Evolutionary conservation across 2,797 vertebrate genomes (phyloP).

Genomic region (Yasuhikotakia modesta): DNA sequence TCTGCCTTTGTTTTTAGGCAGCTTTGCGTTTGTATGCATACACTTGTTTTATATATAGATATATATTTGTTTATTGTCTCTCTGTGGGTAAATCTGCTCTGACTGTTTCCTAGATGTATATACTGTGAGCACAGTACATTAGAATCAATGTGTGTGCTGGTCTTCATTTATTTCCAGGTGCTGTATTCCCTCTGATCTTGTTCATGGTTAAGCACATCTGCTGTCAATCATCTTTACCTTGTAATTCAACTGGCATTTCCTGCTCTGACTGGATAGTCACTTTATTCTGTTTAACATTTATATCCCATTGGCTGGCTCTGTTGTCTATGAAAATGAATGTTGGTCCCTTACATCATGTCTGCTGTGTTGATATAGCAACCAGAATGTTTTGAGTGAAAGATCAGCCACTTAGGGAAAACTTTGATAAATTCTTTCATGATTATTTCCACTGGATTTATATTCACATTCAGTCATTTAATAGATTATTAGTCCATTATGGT

Average conservation of each 20-base stretch:
- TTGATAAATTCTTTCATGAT: not conserved
- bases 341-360: slow-evolving; percentile 26
- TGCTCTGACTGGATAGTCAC: slow-evolving; percentile 61
- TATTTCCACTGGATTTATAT: slow-evolving; percentile 21
- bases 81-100: slow-evolving; percentile 15
- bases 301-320: slow-evolving; percentile 23
- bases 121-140: not conserved
- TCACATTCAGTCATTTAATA: slow-evolving; percentile 16
- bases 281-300: slow-evolving; percentile 26
- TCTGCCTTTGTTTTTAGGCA: slow-evolving; percentile 42
- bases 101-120: not conserved
- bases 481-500: not conserved
- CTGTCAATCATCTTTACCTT: slow-evolving; percentile 74
- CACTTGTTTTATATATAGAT: not conserved
- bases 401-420: not conserved
- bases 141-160: not conserved
- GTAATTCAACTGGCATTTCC: slow-evolving; percentile 79
- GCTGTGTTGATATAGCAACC: slow-evolving; percentile 52
- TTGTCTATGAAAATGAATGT: slow-evolving; percentile 24
- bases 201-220: slow-evolving; percentile 78
- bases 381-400: slow-evolving; percentile 16
- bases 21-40: not conserved
- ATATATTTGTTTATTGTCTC: slow-evolving; percentile 16
- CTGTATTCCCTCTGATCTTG: slow-evolving; percentile 56
- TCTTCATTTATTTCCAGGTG: slow-evolving; percentile 55